Evolutionary conservation across 2,888 invertebrate species (phyloP).

Genomic region (Dolichomitus sp.): DNA sequence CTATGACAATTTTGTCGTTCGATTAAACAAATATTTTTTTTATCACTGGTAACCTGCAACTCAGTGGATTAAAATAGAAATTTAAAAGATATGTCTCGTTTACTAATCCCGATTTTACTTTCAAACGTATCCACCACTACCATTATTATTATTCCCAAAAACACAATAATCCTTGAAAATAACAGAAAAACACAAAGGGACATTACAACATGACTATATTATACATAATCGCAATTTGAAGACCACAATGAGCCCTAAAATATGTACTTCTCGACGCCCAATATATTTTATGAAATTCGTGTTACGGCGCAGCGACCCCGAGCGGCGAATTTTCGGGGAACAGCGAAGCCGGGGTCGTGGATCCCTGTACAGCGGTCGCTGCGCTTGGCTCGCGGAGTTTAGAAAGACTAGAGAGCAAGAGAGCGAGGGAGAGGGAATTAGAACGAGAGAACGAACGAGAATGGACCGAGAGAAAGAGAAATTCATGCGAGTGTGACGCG

Average conservation of each 20-base stretch:
- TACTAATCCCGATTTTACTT: too few species aligned
- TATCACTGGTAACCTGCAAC: too few species aligned
- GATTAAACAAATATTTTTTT: too few species aligned
- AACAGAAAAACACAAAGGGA: not conserved
- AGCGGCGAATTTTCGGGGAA: constrained; percentile 59
- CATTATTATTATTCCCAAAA: too few species aligned
- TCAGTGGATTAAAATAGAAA: too few species aligned
- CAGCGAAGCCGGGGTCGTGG: constrained; percentile 58
- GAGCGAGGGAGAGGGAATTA: constrained; percentile 19
- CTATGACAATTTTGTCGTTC: too few species aligned
- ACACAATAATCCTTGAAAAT: not conserved
- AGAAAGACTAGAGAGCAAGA: constrained; percentile 24
- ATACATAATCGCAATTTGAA: not conserved
- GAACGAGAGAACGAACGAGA: not conserved
- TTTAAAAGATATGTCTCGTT: too few species aligned
- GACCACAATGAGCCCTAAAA: not conserved
- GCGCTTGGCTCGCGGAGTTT: constrained; percentile 29
- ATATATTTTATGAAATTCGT: constrained; percentile 33
- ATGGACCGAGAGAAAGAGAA: constrained; percentile 31
- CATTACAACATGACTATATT: not conserved
- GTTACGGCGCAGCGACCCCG: constrained; percentile 58
- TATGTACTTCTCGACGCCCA: not conserved
- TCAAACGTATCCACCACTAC: too few species aligned
- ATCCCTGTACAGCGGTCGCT: constrained; percentile 48
- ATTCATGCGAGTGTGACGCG: constrained; percentile 12